Base-by-base conservation (phyloP, 2,797 vertebrate species). In the Myotis myotis region DNA sequence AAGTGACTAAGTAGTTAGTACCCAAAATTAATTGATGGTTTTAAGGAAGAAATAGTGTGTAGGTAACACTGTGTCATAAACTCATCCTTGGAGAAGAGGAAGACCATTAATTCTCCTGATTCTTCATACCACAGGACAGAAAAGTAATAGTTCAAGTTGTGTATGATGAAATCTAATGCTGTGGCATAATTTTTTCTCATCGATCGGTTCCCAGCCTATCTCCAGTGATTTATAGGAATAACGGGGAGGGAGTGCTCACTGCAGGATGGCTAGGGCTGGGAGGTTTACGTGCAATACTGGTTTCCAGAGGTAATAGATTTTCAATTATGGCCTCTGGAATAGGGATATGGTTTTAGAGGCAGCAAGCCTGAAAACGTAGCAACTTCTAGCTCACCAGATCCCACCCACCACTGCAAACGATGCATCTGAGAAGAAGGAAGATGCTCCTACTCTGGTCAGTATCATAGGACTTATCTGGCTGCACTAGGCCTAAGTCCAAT, bases 161-260 rank as follows among this genome's bases (percentile, higher is more conserved):
- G 53, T 98, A 53, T 98, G 98, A 98, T 98, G 98, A 93, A 97
- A 98, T 95, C 98, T 98, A 96, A 96, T 97, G 98, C 53, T 92
- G 96, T 97, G 96, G 97, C 97, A 97, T 98, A 97, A 98, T 98
- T 98, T 97, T 97, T 97, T 96, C 89, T 97, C 97, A 98, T 98
- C 57, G 98, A 98, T 98, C 38, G 68, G 92, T 94, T 95, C 96
- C 95, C 83, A 93, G 97, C 95, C 97, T 90, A 96, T 97, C 95
- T 87, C 71, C 12, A n/a, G 33, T 98, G 98, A 98, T 98, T 98
- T 98, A 98, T 98, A 97, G 98, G 96, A 97, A 95, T 93, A 96
- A 89, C 49, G 7, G 86, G 85, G 95, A 89, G 85, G 96, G 83
- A 97, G 74, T 88, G 36, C 97, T 97, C 57, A 57, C 68, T 93